These are phyloP conservation scores for Stratiomys singularior DNA, from an alignment of 2,888 invertebrate genomes.

Conservation along the genomic window DNA sequence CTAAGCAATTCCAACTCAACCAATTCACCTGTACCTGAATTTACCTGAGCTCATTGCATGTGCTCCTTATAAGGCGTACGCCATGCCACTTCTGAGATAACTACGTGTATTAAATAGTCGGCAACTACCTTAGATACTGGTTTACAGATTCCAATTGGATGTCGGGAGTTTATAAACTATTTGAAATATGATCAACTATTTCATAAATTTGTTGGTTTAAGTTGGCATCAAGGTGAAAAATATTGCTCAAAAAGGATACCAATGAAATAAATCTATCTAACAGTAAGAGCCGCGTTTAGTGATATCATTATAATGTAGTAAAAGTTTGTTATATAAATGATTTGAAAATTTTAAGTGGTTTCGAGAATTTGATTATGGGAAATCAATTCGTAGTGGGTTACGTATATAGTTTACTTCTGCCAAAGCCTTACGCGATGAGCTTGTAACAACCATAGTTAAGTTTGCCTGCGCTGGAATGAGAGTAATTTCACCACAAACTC, in stretches of 20 bases:
- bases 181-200: slow-evolving; percentile 3
- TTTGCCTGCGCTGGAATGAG: too few relatives aligned
- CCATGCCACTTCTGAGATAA: not conserved
- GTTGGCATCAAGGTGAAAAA: slow-evolving; percentile 7
- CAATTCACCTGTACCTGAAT: too few relatives aligned
- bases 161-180: slow-evolving; percentile 23
- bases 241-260: slow-evolving; percentile 10
- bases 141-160: slow-evolving; percentile 23
- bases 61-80: not conserved
- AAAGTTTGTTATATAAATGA: slow-evolving; percentile 24
- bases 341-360: not conserved
- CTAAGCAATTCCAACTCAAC: not conserved
- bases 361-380: too few relatives aligned
- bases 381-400: too few relatives aligned
- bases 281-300: not conserved
- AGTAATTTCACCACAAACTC: too few relatives aligned
- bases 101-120: slow-evolving; percentile 6
- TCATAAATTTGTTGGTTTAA: slow-evolving; percentile 36
- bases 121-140: slow-evolving; percentile 4
- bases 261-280: slow-evolving; percentile 1
- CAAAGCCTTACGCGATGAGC: too few relatives aligned
- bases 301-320: slow-evolving; percentile 32
- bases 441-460: too few relatives aligned
- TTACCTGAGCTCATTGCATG: too few relatives aligned
- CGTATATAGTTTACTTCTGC: too few relatives aligned